Base-by-base conservation (phyloP, 2,888 invertebrate species). In the Protonemura montana region DNA sequence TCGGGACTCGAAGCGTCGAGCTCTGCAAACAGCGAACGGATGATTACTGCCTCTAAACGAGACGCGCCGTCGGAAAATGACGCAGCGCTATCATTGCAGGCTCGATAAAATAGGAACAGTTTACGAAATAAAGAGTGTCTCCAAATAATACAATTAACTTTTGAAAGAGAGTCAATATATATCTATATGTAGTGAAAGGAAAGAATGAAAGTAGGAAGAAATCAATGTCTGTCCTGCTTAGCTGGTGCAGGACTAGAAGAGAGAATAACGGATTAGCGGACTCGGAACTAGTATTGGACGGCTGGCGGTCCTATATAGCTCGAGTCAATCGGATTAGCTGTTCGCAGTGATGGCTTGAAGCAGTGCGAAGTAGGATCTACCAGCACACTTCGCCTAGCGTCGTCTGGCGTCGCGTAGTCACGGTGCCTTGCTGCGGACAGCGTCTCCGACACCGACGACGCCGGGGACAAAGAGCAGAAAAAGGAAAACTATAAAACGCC, bases 261-360 rank as follows among this genome's bases (percentile, higher is more conserved):
- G 81, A 28, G 81, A 81, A 81, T 81, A 81, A 81, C 81, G 81
- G 81, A 81, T 81, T 81, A 81, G 59, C 21, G 59, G 13, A 59
- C 16, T 21, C 21, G 13, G 13, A 59, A 21, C 59, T 59, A 59
- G 16, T 59, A 59, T 59, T 59, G 59, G 59, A 59, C 59, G 59
- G 59, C 35, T n/a, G 35, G 35, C 21, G 59, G 59, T 59, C 6
- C 59, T 59, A 59, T 59, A 59, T 59, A 59, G 59, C 59, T 59
- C 59, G 59, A 59, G 59, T 59, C 59, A 59, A 59, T 59, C 59
- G 59, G 59, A 59, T 59, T 59, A 59, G 59, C 59, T 3, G 59
- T 10, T 59, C 59, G 16, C 21, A 59, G 59, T 59, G 59, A 59
- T 21, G 59, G 59, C 59, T 59, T 59, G 6, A 59, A 59, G 59